Conservation (phyloP, 2,797 vertebrate genomes). For the Chiloscyllium punctatum region DNA sequence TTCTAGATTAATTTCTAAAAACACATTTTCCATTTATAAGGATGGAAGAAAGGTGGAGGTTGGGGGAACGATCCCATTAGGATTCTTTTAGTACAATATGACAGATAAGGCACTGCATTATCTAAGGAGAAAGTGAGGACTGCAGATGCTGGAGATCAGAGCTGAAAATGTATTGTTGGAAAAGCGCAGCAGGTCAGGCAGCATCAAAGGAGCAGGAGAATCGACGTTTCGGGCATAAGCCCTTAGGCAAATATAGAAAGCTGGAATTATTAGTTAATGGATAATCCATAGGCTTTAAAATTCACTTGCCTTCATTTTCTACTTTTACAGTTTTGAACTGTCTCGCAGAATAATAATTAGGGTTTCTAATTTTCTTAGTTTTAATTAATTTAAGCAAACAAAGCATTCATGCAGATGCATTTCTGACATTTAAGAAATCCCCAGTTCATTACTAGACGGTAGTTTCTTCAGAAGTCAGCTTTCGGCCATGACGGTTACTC, state of each 20-base stretch:
- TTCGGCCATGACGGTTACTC: neutral
- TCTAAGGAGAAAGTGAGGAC: no score
- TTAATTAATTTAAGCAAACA: slow-evolving; percentile 26
- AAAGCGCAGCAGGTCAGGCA: no score
- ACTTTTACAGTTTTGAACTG: neutral
- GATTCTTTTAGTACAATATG: neutral
- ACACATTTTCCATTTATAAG: neutral
- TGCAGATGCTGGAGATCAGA: no score
- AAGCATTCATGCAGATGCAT: neutral
- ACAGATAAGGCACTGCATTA: neutral
- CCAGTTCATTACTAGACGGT: neutral
- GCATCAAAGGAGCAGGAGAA: no score
- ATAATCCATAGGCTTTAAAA: neutral
- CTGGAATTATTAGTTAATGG: neutral
- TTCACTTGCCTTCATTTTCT: neutral
- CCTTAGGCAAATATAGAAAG: neutral
- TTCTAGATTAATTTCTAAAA: neutral
- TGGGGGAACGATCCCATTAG: neutral
- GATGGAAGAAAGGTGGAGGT: neutral
- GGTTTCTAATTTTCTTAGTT: neutral
- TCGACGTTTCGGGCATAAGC: no score
- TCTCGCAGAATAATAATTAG: slow-evolving; percentile 22
- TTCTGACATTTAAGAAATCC: slow-evolving; percentile 2
- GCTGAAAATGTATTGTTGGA: no score
- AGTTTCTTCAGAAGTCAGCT: neutral